phyloP scores from a whole-genome alignment of 2,888 invertebrate species.

The Lepidochitona cinerea region DNA sequence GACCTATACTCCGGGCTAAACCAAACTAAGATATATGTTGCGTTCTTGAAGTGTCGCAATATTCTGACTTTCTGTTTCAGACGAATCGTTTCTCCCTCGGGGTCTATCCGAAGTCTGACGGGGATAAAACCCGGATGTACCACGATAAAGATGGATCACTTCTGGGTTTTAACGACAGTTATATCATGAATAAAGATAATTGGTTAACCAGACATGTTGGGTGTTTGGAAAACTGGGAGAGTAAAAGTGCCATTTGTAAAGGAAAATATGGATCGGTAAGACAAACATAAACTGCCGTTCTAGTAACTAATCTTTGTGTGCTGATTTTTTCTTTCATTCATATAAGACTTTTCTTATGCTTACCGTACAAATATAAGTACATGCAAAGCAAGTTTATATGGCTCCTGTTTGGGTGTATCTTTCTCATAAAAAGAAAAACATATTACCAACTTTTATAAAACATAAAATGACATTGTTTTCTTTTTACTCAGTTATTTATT shows the following conservation, averaged over 20 bases:
- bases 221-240: neutral
- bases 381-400: too few relatives aligned
- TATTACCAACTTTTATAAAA: neutral
- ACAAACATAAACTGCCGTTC: too few relatives aligned
- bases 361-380: too few relatives aligned
- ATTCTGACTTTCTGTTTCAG: neutral
- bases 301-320: too few relatives aligned
- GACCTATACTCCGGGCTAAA: too few relatives aligned
- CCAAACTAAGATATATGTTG: too few relatives aligned
- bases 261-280: slow-evolving; percentile 7
- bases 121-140: neutral
- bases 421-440: neutral
- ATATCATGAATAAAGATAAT: slow-evolving; percentile 1
- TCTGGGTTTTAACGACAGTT: neutral
- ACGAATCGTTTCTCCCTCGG: neutral
- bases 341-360: too few relatives aligned
- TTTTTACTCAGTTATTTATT: neutral
- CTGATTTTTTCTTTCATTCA: too few relatives aligned
- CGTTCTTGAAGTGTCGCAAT: too few relatives aligned
- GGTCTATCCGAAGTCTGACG: neutral
- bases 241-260: slow-evolving; percentile 6
- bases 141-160: slow-evolving; percentile 8
- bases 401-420: too few relatives aligned
- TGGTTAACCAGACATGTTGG: neutral
- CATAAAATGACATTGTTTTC: neutral